Conservation (phyloP, 1,140 invertebrate genomes). For the Drosophila ananassae region DNA sequence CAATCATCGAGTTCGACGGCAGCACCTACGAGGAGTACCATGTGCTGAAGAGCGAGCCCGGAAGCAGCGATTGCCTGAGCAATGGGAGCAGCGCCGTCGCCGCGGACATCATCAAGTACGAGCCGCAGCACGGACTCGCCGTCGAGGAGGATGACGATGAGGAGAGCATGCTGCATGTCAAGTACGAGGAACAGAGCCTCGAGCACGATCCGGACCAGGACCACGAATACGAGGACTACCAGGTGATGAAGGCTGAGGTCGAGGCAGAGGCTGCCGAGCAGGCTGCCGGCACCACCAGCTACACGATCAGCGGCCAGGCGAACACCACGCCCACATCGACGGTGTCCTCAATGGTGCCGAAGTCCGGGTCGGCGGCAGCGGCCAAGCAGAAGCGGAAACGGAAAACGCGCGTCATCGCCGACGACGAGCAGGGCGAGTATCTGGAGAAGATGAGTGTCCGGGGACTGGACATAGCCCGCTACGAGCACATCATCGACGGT, state of each 20-base stretch:
- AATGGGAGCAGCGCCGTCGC: constrained; percentile 72
- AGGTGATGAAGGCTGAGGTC: constrained; percentile 68
- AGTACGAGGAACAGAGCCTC: constrained; percentile 64
- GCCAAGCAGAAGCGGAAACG: constrained; percentile 87
- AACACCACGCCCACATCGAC: constrained; percentile 5
- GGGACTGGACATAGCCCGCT: constrained; percentile 93
- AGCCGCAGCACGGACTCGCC: constrained; percentile 64
- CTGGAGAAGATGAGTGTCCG: constrained; percentile 95
- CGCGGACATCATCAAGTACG: constrained; percentile 78
- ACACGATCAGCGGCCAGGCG: constrained; percentile 49
- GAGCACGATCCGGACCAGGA: constrained; percentile 74
- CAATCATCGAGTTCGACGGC: constrained; percentile 73
- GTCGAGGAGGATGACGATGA: constrained; percentile 64
- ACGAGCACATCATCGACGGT: constrained; percentile 94
- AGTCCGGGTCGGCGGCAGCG: constrained; percentile 53
- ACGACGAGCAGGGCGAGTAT: constrained; percentile 93
- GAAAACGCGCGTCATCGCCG: constrained; percentile 90
- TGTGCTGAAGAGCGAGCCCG: constrained; percentile 71
- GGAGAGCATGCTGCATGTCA: constrained; percentile 52
- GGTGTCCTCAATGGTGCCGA: constrained; percentile 51
- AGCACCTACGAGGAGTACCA: constrained; percentile 76
- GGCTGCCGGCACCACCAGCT: constrained; percentile 54
- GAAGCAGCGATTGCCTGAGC: constrained; percentile 68
- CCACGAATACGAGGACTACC: constrained; percentile 62
- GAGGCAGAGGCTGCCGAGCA: constrained; percentile 61